Percentiles rank a stretch among this genome's conserved stretches.
These are phyloP conservation scores for Heteropelma amictum DNA, from an alignment of 2,888 invertebrate genomes.

Conservation along the genomic window DNA sequence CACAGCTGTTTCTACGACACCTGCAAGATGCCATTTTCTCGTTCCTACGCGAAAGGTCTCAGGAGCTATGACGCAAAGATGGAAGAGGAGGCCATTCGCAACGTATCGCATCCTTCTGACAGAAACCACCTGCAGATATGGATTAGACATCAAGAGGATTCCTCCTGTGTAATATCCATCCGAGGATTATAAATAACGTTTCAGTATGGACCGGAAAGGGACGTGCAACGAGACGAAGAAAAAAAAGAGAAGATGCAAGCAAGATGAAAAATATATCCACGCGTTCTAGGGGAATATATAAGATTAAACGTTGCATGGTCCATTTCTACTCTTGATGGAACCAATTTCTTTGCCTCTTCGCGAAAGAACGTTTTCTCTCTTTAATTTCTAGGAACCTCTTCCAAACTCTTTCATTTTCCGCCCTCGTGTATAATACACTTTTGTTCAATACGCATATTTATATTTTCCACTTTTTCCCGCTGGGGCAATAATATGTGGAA, in stretches of 20 bases:
- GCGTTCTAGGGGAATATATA: background rate
- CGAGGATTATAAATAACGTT: constrained; percentile 52
- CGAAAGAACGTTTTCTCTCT: background rate
- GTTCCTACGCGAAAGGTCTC: constrained; percentile 8
- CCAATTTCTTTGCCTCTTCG: background rate
- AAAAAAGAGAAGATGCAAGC: background rate
- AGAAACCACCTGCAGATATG: constrained; percentile 52
- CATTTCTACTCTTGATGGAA: constrained; percentile 4
- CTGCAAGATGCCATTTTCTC: constrained; percentile 44
- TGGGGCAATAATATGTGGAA: constrained; percentile 4
- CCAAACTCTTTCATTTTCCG: background rate
- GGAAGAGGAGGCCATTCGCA: constrained; percentile 7
- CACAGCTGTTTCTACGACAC: constrained; percentile 51
- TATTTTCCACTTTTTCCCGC: constrained; percentile 17
- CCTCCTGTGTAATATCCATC: constrained; percentile 42
- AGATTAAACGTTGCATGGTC: too few species aligned
- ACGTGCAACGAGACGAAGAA: background rate
- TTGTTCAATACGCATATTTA: background rate
- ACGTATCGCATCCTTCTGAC: constrained; percentile 17
- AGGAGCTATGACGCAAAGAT: too few species aligned
- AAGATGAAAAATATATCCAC: background rate
- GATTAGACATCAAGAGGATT: constrained; percentile 52
- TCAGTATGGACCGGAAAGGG: background rate
- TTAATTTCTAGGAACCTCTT: background rate
- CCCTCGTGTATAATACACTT: constrained; percentile 17